Conservation (phyloP, 2,797 vertebrate genomes). For the Mareca penelope region DNA sequence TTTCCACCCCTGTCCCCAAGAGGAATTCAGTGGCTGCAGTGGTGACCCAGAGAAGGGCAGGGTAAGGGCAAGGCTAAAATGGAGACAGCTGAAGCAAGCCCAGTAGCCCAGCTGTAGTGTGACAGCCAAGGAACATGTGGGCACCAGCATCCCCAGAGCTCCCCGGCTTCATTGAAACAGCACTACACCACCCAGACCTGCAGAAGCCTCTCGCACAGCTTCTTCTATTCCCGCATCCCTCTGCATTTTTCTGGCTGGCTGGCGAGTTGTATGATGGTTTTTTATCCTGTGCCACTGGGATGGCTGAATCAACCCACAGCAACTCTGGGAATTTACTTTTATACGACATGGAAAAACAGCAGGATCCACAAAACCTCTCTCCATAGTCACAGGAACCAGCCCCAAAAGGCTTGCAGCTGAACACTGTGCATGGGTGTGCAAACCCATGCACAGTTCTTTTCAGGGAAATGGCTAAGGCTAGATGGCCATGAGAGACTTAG, state of each 20-base stretch:
- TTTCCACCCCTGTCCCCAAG: background rate
- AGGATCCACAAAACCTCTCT: background rate
- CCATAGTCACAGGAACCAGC: fast-evolving
- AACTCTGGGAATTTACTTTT: background rate
- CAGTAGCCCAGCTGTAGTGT: fast-evolving
- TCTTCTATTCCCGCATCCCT: background rate
- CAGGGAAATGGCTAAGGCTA: background rate
- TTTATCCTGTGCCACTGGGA: background rate
- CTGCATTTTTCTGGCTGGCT: background rate
- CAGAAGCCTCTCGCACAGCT: background rate
- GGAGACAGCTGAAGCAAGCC: background rate
- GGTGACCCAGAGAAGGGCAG: background rate
- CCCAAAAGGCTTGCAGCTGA: background rate
- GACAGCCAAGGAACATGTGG: fast-evolving
- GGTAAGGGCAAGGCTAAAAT: background rate
- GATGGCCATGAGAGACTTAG: background rate
- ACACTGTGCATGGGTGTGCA: background rate
- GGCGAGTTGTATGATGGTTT: background rate
- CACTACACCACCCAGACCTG: background rate
- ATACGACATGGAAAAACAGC: background rate
- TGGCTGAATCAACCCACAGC: background rate
- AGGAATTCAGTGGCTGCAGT: fast-evolving
- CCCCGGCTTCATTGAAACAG: too few relatives aligned
- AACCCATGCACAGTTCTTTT: background rate
- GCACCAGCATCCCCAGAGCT: background rate